These are phyloP conservation scores for Tetrax tetrax DNA, from an alignment of 2,113 vertebrate genomes.

Conservation along the genomic window DNA sequence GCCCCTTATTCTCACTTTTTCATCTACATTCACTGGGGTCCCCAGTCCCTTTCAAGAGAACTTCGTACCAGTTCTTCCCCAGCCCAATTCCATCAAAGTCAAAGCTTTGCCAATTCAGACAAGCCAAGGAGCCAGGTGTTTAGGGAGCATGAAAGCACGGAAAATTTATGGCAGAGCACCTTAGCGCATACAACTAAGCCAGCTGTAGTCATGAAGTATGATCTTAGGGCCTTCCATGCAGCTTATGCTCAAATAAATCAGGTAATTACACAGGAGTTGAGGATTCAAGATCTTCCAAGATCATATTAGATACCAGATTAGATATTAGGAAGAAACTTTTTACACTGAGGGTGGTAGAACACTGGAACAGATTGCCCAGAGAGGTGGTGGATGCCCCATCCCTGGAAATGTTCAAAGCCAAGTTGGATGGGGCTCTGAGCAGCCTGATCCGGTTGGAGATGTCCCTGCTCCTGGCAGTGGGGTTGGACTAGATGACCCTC, in stretches of 20 bases:
- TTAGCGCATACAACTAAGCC: neutral
- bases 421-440: too few species aligned
- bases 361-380: too few species aligned
- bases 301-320: too few species aligned
- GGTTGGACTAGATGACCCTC: too few species aligned
- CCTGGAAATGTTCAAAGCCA: too few species aligned
- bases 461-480: too few species aligned
- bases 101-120: neutral
- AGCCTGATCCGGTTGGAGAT: too few species aligned
- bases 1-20: neutral
- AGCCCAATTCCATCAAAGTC: neutral
- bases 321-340: too few species aligned
- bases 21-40: neutral
- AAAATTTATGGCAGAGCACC: too few species aligned
- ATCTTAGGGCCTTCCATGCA: accelerated
- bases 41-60: neutral
- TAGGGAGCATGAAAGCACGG: neutral
- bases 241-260: neutral
- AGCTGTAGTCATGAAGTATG: neutral
- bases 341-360: too few species aligned
- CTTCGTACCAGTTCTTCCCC: neutral
- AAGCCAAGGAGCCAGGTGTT: neutral
- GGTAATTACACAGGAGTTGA: accelerated
- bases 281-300: neutral
- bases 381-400: too few species aligned